Evolutionary conservation across 2,888 invertebrate species (phyloP), one percentile per base, ranked within the genome.

Genomic region (Fabriciana adippe): DNA sequence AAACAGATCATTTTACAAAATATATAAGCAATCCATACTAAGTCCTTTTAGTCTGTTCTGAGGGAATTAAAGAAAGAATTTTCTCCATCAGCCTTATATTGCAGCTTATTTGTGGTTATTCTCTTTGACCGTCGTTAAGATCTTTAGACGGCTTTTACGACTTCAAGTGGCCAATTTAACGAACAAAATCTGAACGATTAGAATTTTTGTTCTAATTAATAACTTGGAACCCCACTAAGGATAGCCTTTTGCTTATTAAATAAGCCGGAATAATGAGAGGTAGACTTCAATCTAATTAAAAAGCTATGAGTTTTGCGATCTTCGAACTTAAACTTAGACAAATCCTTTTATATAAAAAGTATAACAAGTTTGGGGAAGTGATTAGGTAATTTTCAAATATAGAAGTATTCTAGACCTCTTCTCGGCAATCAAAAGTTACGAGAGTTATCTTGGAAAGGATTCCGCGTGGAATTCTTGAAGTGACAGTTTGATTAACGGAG

Each of bases 401-500:
- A 84, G 86, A 88, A 88, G 87, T 85, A 87, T 84, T 82, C 87
- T 84, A 84, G 83, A 82, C 87, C 86, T 83, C 86, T 87, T 83
- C 78, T 81, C 84, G 84, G 88, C 90, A 91, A 91, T 91, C 91
- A 91, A 89, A 91, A 91, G 90, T 91, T 91, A 85, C 82, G 82
- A 76, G 88, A 90, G 89, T 90, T 89, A 90, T 89, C 90, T 87
- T 83, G 84, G 84, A 82, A 81, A 85, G 90, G 88, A 89, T 90
- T 91, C 86, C 87, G 85, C 89, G 84, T 83, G 89, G 90, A 89
- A 92, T 92, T 92, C 92, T 92, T 92, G 83, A 86, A 89, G 90
- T 92, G 92, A 92, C 92, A 92, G 91, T 92, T 92, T 92, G 92
- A 92, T 92, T 92, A 92, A 92, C 92, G 86, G 92, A 88, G 84